Percentiles rank a stretch among this genome's conserved stretches.
phyloP scores from a whole-genome alignment of 2,113 vertebrate genomes.

The Tinamus guttatus region DNA sequence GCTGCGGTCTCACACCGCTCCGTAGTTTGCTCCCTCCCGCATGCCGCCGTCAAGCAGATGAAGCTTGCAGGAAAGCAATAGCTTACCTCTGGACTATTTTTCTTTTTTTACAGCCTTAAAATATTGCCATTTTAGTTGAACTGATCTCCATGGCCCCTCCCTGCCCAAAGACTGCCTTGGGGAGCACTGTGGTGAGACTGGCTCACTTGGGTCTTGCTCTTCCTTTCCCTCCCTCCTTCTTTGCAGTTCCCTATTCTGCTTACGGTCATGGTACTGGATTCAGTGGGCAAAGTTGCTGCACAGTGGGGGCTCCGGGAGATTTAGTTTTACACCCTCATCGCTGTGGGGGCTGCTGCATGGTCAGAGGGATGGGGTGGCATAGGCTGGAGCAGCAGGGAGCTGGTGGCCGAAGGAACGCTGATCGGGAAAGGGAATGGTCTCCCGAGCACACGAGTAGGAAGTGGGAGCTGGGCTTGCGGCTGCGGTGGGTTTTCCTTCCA shows the following conservation, averaged over 20 bases:
- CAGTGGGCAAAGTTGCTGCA: neutral
- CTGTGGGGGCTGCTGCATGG: neutral
- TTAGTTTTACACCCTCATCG: neutral
- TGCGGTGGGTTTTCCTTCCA: neutral
- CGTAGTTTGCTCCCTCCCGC: neutral
- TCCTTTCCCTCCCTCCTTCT: neutral
- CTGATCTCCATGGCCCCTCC: neutral
- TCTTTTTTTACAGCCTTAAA: neutral
- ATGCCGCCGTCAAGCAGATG: neutral
- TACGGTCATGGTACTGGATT: neutral
- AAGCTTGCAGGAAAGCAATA: neutral
- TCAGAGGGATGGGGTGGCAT: accelerated
- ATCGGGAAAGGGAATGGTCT: neutral
- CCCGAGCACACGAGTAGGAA: neutral
- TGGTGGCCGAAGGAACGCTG: neutral
- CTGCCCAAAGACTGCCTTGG: neutral
- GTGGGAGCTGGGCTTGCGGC: neutral
- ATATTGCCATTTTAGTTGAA: neutral
- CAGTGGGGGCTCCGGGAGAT: neutral
- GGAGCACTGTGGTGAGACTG: neutral
- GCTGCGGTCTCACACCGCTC: neutral
- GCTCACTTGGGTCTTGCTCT: neutral
- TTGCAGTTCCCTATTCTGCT: neutral
- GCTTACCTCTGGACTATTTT: neutral
- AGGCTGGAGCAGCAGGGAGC: accelerated